Evolutionary conservation across 2,113 vertebrate species (phyloP), one percentile per base, ranked within the genome.

Genomic region (Tetrao urogallus): DNA sequence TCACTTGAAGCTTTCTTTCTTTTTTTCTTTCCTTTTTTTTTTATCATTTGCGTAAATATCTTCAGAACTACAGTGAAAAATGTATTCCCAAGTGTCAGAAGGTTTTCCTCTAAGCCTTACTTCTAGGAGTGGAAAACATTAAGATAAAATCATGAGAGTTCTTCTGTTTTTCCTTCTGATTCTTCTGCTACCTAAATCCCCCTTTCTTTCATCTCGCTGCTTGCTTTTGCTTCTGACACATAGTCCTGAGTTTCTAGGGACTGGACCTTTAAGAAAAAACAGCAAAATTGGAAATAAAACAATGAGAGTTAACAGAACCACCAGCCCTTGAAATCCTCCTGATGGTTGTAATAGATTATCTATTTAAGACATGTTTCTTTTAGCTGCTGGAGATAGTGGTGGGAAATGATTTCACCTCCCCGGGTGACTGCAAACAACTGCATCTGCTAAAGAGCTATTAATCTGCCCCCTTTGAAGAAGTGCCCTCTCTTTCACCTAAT

Each of bases 291-390:
- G 73, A 83, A 69, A 63, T 69, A 86, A 91, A 94, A 71, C 88
- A 93, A 70, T 83, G 58, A 86, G 73, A 90, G 56, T 90, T 94
- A 92, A 88, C 75, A 88, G 88, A 91, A 80, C 76, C 92, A 96
- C 73, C n/a, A 16, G 28, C 86, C 95, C 94, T 92, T 94, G 69
- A 94, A 96, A 92, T 88, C 84, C 84, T 89, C 81, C 92, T 86
- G 81, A 77, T 89, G 77, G 84, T 42, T 94, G 79, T 95, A 96
- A 95, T 95, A 92, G 92, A 91, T 95, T 92, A 96, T 96, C 95
- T 94, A 95, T 94, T 96, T 91, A 65, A 86, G 70, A 93, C 48
- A 15, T 85, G 90, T 96, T 96, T 91, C 95, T 95, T 88, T 90
- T 93, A 92, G 91, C 89, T 82, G 73, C 34, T 92, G 91, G 89